phyloP scores from a whole-genome alignment of 2,113 vertebrate genomes.

The Thomomys bottae region DNA sequence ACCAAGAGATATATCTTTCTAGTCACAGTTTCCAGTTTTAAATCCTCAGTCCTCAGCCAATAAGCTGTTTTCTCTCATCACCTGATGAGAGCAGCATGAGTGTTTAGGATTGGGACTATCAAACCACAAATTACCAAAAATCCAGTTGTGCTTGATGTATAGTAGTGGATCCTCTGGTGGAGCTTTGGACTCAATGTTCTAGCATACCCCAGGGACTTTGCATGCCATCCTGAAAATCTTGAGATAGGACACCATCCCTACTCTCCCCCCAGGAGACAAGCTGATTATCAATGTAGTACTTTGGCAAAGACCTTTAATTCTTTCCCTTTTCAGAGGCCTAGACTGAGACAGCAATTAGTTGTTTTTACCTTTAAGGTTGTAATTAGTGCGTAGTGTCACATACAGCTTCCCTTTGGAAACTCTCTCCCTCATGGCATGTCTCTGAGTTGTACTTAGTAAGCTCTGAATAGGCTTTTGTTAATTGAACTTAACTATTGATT shows the following conservation, averaged over 20 bases:
- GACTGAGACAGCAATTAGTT: neutral
- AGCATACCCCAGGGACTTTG: neutral
- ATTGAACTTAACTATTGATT: conserved; percentile 28
- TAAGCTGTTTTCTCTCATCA: neutral
- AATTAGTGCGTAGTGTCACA: neutral
- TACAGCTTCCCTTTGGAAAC: conserved; percentile 10
- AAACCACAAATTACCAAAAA: neutral
- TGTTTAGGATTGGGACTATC: neutral
- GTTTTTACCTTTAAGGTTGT: neutral
- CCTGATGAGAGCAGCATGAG: neutral
- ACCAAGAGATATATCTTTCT: neutral
- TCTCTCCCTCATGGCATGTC: conserved; percentile 1
- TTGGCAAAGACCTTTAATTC: neutral
- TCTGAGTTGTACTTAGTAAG: conserved; percentile 51
- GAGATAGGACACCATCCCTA: neutral
- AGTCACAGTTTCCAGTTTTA: neutral
- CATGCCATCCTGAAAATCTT: neutral
- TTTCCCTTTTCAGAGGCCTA: neutral
- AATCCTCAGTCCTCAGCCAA: neutral
- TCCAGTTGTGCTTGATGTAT: neutral
- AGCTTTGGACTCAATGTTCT: neutral
- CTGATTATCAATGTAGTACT: neutral
- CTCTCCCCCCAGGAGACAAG: neutral
- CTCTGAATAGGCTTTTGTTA: conserved; percentile 52
- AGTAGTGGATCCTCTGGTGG: neutral